Evolutionary conservation across 1,140 invertebrate species (phyloP), one percentile per base, ranked within the genome.

Genomic region (Hermetia illucens): DNA sequence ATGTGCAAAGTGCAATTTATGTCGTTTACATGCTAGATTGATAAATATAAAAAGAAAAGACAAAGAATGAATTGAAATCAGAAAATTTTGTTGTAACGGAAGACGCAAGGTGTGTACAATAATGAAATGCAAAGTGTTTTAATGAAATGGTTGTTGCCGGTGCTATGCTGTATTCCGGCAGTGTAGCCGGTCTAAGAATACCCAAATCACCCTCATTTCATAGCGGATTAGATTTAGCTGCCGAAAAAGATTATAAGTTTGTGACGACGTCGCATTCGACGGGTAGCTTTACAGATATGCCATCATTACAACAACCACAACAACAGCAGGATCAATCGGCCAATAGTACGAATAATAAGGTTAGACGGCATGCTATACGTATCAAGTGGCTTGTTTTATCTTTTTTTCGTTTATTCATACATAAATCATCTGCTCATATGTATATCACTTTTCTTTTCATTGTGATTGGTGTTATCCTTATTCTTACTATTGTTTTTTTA

Each of bases 141-240:
- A 47, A 58, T 58, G 55, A 56, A 50, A 59, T 59, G 56, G 56
- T 59, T 39, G 51, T 55, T 50, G n/a, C n/a, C n/a, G 49, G 51
- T 59, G 56, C 51, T 55, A 59, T 59, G 54, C 53, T 59, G 46
- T 46, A 54, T 49, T 46, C 53, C 48, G 55, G 53, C 45, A 58
- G 50, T 49, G 37, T 43, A 9, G 34, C 43, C 10, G 55, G 52
- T 48, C 62, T 75, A 51, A 78, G 79, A 34, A 74, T 84, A 51
- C 82, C 81, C 35, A 85, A 85, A 60, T 84, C 80, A 45, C 82
- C 82, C 22, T 84, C 81, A 51, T 85, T 84, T 59, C 81, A 85
- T 53, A 81, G 80, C 57, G 80, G 79, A 21, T 64, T 84, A 40
- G 82, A 84, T 52, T 70, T 79, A 46, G 75, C 80, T 47, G 78